phyloP scores from a whole-genome alignment of 2,113 vertebrate genomes.

The Mirza zaza region DNA sequence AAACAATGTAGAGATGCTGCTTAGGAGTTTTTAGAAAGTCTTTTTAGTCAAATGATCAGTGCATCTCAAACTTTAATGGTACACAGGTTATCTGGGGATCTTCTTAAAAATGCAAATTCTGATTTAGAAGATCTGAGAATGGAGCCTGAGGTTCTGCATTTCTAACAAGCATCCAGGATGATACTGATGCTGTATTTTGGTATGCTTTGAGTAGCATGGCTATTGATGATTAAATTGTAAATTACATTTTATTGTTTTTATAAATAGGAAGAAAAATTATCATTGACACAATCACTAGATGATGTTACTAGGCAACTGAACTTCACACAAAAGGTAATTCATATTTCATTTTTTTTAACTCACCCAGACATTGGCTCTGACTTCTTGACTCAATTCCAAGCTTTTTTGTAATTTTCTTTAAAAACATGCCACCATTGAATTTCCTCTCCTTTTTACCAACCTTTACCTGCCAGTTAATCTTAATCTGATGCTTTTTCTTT shows the following conservation, averaged over 20 bases:
- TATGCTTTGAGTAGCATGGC: background rate
- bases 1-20: background rate
- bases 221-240: constrained; percentile 49
- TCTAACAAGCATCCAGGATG: background rate
- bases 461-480: background rate
- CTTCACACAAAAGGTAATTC: constrained; percentile 91
- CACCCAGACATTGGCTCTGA: background rate
- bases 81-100: background rate
- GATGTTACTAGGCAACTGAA: constrained; percentile 91
- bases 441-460: background rate
- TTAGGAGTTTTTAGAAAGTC: background rate
- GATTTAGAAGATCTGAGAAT: background rate
- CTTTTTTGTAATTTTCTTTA: constrained; percentile 10
- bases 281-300: constrained; percentile 89
- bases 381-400: constrained; percentile 24
- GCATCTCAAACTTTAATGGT: background rate
- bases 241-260: constrained; percentile 61
- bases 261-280: constrained; percentile 89
- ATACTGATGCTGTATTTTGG: background rate
- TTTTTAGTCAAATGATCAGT: background rate
- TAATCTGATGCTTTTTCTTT: background rate
- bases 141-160: background rate
- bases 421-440: background rate
- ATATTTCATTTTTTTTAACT: constrained; percentile 13
- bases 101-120: background rate